Conservation (phyloP, 2,113 vertebrate species). For the Trochalopteron elliotii region DNA sequence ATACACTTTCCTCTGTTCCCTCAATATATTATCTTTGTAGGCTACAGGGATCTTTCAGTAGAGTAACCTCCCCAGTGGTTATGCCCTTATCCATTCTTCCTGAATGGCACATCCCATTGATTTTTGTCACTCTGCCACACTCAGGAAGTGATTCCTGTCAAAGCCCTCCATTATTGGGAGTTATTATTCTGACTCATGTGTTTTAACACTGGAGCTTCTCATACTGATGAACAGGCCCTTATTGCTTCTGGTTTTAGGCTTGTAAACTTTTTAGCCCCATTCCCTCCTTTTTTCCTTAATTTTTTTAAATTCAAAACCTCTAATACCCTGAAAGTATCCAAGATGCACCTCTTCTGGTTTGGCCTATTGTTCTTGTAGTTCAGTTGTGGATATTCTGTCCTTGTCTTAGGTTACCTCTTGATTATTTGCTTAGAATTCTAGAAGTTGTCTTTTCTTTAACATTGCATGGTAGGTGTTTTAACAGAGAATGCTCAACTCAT, state of each 20-base stretch:
- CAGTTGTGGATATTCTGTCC: not conserved
- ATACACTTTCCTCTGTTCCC: not conserved
- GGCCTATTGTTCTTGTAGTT: not conserved
- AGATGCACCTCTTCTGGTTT: not conserved
- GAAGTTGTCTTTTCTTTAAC: not conserved
- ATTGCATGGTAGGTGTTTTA: fast-evolving
- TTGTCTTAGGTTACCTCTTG: not conserved
- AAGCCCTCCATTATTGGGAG: not conserved
- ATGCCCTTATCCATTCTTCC: not conserved
- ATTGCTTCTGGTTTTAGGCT: not conserved
- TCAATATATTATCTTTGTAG: not conserved
- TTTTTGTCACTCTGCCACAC: not conserved
- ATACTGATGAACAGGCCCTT: not conserved
- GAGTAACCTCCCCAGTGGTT: not conserved
- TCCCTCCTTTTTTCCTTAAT: not conserved
- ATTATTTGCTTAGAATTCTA: not conserved
- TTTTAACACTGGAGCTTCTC: not conserved
- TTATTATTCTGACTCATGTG: not conserved
- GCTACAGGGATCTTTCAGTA: not conserved
- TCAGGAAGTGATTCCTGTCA: not conserved
- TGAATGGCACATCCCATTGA: not conserved
- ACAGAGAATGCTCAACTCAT: not conserved
- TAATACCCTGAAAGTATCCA: not conserved
- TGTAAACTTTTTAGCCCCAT: not conserved
- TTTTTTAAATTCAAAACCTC: not conserved